Percentiles rank a stretch among this genome's conserved stretches.
These are phyloP conservation scores for Xyrauchen texanus DNA, from an alignment of 2,113 vertebrate species.

Conservation along the genomic window DNA sequence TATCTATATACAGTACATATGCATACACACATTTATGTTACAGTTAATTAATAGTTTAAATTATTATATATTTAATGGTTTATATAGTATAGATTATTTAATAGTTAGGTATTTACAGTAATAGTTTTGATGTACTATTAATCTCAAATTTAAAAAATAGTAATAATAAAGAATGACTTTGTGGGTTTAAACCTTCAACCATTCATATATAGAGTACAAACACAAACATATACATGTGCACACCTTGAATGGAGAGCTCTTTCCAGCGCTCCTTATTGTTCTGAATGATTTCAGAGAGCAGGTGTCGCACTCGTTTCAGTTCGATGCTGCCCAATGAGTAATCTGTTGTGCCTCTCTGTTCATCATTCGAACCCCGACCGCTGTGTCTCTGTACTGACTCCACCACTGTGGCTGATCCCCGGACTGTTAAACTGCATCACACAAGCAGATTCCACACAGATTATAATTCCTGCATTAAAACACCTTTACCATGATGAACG, in stretches of 20 bases:
- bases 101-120: too few relatives aligned
- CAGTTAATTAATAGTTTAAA: too few relatives aligned
- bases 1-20: too few relatives aligned
- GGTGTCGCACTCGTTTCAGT: slow-evolving; percentile 80
- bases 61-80: too few relatives aligned
- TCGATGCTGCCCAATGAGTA: slow-evolving; percentile 87
- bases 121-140: too few relatives aligned
- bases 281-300: slow-evolving; percentile 85
- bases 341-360: slow-evolving; percentile 72
- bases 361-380: slow-evolving; percentile 68
- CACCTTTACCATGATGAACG: not conserved
- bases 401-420: slow-evolving; percentile 71
- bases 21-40: too few relatives aligned
- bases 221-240: slow-evolving; percentile 1
- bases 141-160: too few relatives aligned
- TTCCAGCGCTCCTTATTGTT: slow-evolving; percentile 96
- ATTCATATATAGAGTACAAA: too few relatives aligned
- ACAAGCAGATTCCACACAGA: not conserved
- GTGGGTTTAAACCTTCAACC: too few relatives aligned
- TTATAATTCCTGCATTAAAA: not conserved
- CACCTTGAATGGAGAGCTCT: slow-evolving; percentile 89
- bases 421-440: slow-evolving; percentile 68
- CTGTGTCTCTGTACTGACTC: slow-evolving; percentile 80
- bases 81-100: too few relatives aligned
- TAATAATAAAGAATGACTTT: too few relatives aligned